Conservation (phyloP, 1,140 invertebrate genomes). For the Macrosteles quadrilineatus region DNA sequence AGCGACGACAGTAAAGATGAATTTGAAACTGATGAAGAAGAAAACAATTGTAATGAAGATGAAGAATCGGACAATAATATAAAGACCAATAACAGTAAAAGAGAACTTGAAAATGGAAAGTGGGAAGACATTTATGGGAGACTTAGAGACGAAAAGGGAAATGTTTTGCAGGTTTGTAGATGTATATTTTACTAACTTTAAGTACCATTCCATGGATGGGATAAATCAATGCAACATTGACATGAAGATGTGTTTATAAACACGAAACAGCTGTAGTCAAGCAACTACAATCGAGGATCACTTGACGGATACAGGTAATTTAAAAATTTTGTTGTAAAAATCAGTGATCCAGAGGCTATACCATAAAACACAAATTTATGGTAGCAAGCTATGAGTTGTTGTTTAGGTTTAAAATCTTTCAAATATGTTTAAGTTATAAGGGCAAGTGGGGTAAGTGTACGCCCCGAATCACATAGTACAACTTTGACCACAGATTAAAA, state of each 20-base stretch:
- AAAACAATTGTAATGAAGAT: slow-evolving; percentile 44
- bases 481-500: too few relatives aligned
- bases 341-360: too few relatives aligned
- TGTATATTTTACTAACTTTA: slow-evolving; percentile 5
- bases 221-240: too few relatives aligned
- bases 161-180: slow-evolving; percentile 60
- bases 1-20: slow-evolving; percentile 39
- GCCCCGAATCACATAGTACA: too few relatives aligned
- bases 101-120: slow-evolving; percentile 37
- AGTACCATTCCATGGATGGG: too few relatives aligned
- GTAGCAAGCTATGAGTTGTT: neutral
- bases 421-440: too few relatives aligned
- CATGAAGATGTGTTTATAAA: too few relatives aligned
- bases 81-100: slow-evolving; percentile 37
- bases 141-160: slow-evolving; percentile 75
- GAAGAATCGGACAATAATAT: slow-evolving; percentile 45
- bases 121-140: slow-evolving; percentile 94
- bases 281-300: too few relatives aligned
- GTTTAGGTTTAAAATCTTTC: neutral
- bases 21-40: slow-evolving; percentile 47
- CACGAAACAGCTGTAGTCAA: too few relatives aligned
- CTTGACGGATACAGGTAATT: too few relatives aligned
- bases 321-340: too few relatives aligned
- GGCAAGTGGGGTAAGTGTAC: too few relatives aligned
- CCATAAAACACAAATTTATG: neutral